Base-by-base conservation (phyloP, 2,113 vertebrate genomes). In the Plecturocebus donacophilus region DNA sequence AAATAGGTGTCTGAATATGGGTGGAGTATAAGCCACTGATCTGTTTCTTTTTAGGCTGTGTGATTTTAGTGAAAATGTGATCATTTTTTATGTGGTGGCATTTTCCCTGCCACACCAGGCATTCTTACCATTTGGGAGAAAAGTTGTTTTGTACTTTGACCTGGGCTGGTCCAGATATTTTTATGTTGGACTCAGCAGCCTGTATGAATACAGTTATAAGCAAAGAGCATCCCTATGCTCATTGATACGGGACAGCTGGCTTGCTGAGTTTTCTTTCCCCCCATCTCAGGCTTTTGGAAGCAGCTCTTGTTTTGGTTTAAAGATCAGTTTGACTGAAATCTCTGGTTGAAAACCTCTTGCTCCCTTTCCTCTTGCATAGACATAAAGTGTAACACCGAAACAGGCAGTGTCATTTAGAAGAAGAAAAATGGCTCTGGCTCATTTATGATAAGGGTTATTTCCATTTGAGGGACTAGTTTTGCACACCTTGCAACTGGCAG, bases 11-110 rank as follows among this genome's bases (percentile, higher is more conserved):
- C 70, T 4, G 19, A 3, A 11, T 38, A 6, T 27, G 5, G 32
- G 1, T 35, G 5, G 32, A 3, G 6, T 21, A 17, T 12, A 10
- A 5, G 30, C 35, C 38, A 7, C 54, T 17, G 2, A 40, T 25
- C 4, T 40, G n/a, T 42, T 49, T 19, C 3, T n/a, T 40, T 47
- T 35, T 25, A n/a, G 32, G 54, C 30, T 25, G 11, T 6, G 6
- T 68, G n/a, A 54, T 45, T 49, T 40, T 58, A 32, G 30, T 10
- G 25, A 49, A 86, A 54, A 11, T 3, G 14, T 0, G 49, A 56
- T 25, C 0, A 13, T 52, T 66, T 56, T 45, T 42, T 21, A 58
- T 66, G 38, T 3, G 3, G 32, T 19, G 71, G 49, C 5, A 8
- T 45, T 68, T 38, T 64, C 19, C 3, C 61, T 80, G 25, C 79